Evolutionary conservation across 2,888 invertebrate species (phyloP), one percentile per base, ranked within the genome.

Genomic region (Sminthurinus aureus): DNA sequence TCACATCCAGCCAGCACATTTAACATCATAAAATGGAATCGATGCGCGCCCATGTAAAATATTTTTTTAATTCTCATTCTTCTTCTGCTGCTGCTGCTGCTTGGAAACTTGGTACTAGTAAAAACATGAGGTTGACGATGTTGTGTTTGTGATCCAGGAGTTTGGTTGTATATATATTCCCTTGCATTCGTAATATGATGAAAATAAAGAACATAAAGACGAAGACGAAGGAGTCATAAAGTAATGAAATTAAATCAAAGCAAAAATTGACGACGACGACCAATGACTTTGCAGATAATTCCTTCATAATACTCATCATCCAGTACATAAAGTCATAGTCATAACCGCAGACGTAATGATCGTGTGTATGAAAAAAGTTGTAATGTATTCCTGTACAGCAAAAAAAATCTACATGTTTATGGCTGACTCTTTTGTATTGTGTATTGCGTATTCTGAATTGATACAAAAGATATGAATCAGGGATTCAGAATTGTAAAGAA

Each of bases 181-280:
- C 38, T 38, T 38, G 38, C 38, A 38, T 6, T 38, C 38, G 38
- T 38, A 38, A 38, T 38, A 38, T 4, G 38, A 38, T 38, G 38
- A 38, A 38, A 38, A 38, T 38, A 38, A 38, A 38, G 1, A 38
- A 4, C 64, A 64, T 64, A 64, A n/a, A 18, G 13, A 64, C 9
- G n/a, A 69, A 69, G 67, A 69, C 67, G 67, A 69, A 22, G 11
- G 22, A 13, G 24, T 71, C 71, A 71, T 71, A 71, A 71, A 71
- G 71, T 71, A 71, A 71, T 71, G 71, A 71, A 71, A 71, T 71
- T 71, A 71, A 71, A 71, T 71, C 71, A 71, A 71, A 24, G 71
- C 71, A 71, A 71, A 71, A 71, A 71, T 71, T 38, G 38, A 58
- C 18, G 71, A 71, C 13, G 26, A 71, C 24, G 71, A 71, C n/a